Base-by-base conservation (phyloP, 1,140 invertebrate species). In the Heliconius congener region DNA sequence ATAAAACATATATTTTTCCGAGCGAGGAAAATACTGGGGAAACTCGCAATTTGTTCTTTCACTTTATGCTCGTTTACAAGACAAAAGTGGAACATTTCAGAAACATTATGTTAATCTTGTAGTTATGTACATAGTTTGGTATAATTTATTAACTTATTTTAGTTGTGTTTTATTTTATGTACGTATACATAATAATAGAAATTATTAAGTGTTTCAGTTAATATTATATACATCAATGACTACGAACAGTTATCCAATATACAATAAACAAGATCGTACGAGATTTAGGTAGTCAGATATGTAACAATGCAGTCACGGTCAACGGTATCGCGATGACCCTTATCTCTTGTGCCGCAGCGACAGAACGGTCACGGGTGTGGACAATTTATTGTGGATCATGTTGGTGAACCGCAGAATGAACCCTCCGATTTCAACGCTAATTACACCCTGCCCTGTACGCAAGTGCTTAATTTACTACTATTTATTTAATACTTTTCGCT, bases 21-120 rank as follows among this genome's bases (percentile, higher is more conserved):
- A 93, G 92, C 93, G 92, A 93, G 92, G 92, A 93, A 94, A 94
- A 94, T 93, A 94, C 91, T 93, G 93, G 91, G 93, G 91, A 94
- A 94, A 93, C 92, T 94, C 91, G 92, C 92, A 94, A 94, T 94
- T 94, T 93, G 93, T 93, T 94, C 93, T 93, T 94, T 94, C 93
- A 94, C 93, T 94, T 94, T 94, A 93, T 93, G 91, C 92, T 93
- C 93, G 93, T 94, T 94, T 94, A 94, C 93, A 93, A 94, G 93
- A 94, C 91, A 94, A 94, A 94, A 93, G 93, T 93, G 91, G 92
- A 93, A 93, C 93, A 93, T 94, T 93, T 88, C 88, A 91, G 88
- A 87, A 94, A 93, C 91, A 93, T 93, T 93, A 94, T 94, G 92
- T 93, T 94, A 94, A 94, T 94, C 91, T 90, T 88, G 86, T 84